Evolutionary conservation across 1,140 invertebrate genomes (phyloP), one percentile per base, ranked within the genome.

Genomic region (Lepidurus apus): DNA sequence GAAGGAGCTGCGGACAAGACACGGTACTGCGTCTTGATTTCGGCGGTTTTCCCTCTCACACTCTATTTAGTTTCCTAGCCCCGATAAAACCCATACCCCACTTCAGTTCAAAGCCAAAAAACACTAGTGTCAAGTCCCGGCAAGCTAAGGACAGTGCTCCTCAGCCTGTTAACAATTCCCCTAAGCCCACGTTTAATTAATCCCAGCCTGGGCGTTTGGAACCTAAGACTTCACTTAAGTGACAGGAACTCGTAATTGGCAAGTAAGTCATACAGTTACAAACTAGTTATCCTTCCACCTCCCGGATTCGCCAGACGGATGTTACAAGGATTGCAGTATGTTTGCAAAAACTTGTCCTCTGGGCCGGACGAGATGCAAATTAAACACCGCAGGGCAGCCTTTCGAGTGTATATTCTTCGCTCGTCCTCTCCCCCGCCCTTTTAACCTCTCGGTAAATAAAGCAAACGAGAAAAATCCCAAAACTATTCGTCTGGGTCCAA

Each of bases 181-280:
- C 0, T 4, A 34, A 34, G 34, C 3, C 34, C 34, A 34, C 34
- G 34, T 34, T 34, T 34, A 34, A 34, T 34, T 34, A 34, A 34
- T 34, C 34, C 34, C 34, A 34, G 26, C 26, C 26, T 34, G 26
- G 34, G 34, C 34, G 34, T 34, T 3, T 34, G 34, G 34, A 34
- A 34, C 34, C 34, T 34, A 47, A 47, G 21, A 9, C 17, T 21
- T 65, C 53, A 7, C 21, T 65, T 13, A 65, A 65, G 53, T 65
- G 53, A 65, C 53, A 13, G 53, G 53, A 65, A 65, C 53, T 65
- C 53, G 53, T 65, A 65, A 65, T 65, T 65, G 53, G 53, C 53
- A 65, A 65, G 53, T 65, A 65, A 65, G 53, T 65, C 21, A 21
- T 13, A n/a, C 45, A 7, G 17, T 65, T 65, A 13, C 17, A 17